Evolutionary conservation across 2,113 vertebrate species (phyloP), one percentile per base, ranked within the genome.

Genomic region (Prionailurus viverrinus): DNA sequence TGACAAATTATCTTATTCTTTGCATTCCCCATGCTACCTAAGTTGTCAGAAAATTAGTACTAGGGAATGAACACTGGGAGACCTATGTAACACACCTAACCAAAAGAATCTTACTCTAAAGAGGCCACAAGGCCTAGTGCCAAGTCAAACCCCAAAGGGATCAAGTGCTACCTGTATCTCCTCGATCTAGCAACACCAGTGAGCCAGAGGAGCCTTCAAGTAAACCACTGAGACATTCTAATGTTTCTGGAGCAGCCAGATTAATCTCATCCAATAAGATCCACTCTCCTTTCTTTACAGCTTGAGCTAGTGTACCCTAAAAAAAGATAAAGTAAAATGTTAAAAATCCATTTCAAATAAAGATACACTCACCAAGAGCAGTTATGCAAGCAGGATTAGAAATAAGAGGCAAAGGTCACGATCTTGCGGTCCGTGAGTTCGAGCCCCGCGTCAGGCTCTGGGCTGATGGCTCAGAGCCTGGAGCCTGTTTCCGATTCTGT

Each of bases 241-340:
- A 98, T 10, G 99, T 99, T 98, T 99, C 99, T 45, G 99, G 99
- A 74, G 99, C 99, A 68, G 99, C 99, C 98, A 99, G 99, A 96
- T 99, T 99, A 97, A 99, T 99, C 98, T 99, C 99, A 97, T 99
- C 99, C 97, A 99, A 98, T 73, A 99, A 99, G 96, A 99, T 99
- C 99, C 99, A 99, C 89, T 99, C 99, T 83, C 99, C 99, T 96
- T 99, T 99, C 98, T 99, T 99, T 53, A 99, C 99, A 11, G 99
- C 99, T 97, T 99, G 99, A 82, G 99, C 99, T 94, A 99, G 98
- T 0, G 99, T 99, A 69, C 99, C 99, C 99, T 99, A 82, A 94
- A 97, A 98, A 31, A 83, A 91, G 81, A 74, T 92, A n/a, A 96
- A 69, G 55, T 63, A 80, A 94, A 87, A 92, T 33, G 36, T 51